Conservation (phyloP, 2,888 invertebrate genomes). For the Helicoverpa assulta region DNA sequence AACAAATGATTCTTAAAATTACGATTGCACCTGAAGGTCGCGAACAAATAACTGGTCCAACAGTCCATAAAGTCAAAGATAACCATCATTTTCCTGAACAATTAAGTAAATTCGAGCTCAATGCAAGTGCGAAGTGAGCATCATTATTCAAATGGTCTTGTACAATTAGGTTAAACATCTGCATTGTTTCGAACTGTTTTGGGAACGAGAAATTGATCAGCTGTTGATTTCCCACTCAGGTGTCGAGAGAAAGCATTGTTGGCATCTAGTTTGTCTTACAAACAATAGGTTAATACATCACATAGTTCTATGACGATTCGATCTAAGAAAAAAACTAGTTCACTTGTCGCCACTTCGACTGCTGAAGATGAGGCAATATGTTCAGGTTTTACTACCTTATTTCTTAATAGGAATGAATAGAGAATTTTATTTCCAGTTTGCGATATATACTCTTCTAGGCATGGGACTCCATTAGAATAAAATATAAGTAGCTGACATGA, state of each 20-base stretch:
- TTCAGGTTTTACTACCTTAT: no score
- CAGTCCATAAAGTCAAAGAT: conserved; percentile 52
- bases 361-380: no score
- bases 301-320: background rate
- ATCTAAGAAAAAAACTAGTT: no score
- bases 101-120: conserved; percentile 25
- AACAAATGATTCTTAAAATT: conserved; percentile 13
- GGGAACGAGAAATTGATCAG: conserved; percentile 28
- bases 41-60: conserved; percentile 26
- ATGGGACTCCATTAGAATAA: no score
- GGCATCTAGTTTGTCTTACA: conserved; percentile 14
- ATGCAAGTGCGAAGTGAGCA: conserved; percentile 2
- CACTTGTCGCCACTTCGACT: no score
- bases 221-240: conserved; percentile 24
- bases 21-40: conserved; percentile 43
- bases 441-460: no score
- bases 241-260: conserved; percentile 22
- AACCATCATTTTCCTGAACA: conserved; percentile 37
- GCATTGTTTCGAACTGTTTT: conserved; percentile 38
- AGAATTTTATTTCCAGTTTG: no score
- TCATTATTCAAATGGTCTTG: conserved; percentile 19
- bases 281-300: conserved; percentile 2
- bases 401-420: no score
- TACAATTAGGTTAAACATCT: conserved; percentile 15
- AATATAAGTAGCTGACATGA: no score